Base-by-base conservation (phyloP, 2,888 invertebrate species). In the Lepidochitona cinerea region DNA sequence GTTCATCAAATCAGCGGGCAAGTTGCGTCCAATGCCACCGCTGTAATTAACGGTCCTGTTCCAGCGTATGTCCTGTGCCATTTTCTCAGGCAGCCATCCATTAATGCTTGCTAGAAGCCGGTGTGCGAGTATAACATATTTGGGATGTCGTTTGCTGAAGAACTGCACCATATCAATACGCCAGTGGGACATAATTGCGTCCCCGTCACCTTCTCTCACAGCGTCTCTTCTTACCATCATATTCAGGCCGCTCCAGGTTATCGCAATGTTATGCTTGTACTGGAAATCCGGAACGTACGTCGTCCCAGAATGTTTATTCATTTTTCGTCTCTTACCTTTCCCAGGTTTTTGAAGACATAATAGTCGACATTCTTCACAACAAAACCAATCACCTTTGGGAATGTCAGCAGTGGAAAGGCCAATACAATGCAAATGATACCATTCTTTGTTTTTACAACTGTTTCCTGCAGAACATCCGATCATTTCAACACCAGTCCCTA, bases 161-260 rank as follows among this genome's bases (percentile, higher is more conserved):
- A 71, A 71, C 6, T 74, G 59, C 14, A 73, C 9, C 1, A 75
- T n/a, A 33, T 75, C 75, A 7, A 72, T 37, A 29, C 49, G 36
- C 79, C 79, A 81, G 54, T 76, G 76, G 1, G 75, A 68, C 29
- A 82, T 65, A 69, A 80, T 82, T 0, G 79, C 79, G 14, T 74
- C 75, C 1, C 80, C 82, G 59, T 80, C 81, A 1, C 75, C 81
- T 71, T 81, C 78, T 68, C 79, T 65, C 5, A 81, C 79, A 5
- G 80, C 82, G 71, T 81, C 81, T 64, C 76, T 69, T 5, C 79
- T 70, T 29, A 74, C 72, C 7, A 80, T 37, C 14, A 79, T 23
- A 72, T 82, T 82, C 2, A 81, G 54, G 4, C 80, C 79, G 3
- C 71, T n/a, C 82, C 79, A 81, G 3, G 74, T 37, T 7, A 80